Percentiles rank a stretch among this genome's conserved stretches.
These are phyloP conservation scores for Crocuta crocuta DNA, from an alignment of 2,113 vertebrate species.

Conservation along the genomic window DNA sequence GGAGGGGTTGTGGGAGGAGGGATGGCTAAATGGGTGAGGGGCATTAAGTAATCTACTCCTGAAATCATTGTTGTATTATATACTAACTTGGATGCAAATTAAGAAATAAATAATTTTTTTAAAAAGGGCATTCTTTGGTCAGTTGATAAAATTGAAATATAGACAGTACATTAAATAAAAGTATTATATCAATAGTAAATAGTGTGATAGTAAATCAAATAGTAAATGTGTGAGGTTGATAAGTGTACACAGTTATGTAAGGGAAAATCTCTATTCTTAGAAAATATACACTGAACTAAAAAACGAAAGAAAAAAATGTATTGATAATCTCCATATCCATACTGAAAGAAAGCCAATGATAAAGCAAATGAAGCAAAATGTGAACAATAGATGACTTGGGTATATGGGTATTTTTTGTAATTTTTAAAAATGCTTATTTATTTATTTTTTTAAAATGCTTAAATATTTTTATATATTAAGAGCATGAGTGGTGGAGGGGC, in stretches of 20 bases:
- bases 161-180: background rate
- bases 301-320: background rate
- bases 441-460: too few relatives aligned
- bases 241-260: background rate
- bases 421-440: too few relatives aligned
- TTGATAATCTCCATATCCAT: background rate
- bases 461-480: too few relatives aligned
- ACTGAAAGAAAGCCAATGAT: background rate
- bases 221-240: background rate
- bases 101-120: too few relatives aligned
- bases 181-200: background rate
- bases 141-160: background rate
- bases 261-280: background rate
- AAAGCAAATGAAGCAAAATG: background rate
- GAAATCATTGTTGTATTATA: too few relatives aligned
- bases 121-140: background rate
- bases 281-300: background rate
- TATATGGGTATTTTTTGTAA: background rate
- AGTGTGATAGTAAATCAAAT: too few relatives aligned
- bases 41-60: too few relatives aligned
- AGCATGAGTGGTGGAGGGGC: too few relatives aligned
- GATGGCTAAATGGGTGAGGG: too few relatives aligned
- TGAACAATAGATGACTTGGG: background rate
- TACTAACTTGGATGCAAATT: too few relatives aligned
- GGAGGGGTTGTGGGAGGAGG: too few relatives aligned